These are phyloP conservation scores for Chymomyza fuscimana DNA, from an alignment of 2,888 invertebrate species.

Conservation along the genomic window DNA sequence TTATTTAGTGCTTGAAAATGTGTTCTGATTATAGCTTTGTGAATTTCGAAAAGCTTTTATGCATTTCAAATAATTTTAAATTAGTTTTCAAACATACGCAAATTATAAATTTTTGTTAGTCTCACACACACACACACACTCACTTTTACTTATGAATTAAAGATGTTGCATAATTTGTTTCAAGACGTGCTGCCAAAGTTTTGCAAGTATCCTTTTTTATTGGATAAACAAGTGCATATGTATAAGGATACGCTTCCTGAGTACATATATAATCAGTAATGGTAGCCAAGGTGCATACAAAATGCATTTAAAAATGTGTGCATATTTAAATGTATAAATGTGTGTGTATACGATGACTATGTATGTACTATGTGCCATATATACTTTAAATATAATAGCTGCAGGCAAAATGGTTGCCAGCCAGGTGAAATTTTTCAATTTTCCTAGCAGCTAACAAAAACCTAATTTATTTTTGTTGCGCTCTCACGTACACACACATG, in stretches of 20 bases:
- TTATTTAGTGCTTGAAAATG: neutral
- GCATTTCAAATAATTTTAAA: neutral
- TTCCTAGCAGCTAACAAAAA: slow-evolving; percentile 60
- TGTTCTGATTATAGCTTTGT: neutral
- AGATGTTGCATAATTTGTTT: neutral
- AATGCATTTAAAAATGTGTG: neutral
- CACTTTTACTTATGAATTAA: neutral
- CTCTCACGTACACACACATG: slow-evolving; percentile 6
- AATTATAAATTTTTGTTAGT: neutral
- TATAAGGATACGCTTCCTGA: neutral
- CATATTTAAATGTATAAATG: neutral
- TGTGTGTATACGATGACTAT: slow-evolving; percentile 15
- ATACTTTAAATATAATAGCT: slow-evolving; percentile 20
- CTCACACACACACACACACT: neutral
- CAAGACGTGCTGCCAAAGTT: slow-evolving; percentile 9
- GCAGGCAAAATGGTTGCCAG: slow-evolving; percentile 51
- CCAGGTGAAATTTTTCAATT: slow-evolving; percentile 63
- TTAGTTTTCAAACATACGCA: neutral
- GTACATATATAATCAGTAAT: neutral
- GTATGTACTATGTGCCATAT: neutral
- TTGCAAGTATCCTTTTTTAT: neutral
- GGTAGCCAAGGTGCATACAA: neutral
- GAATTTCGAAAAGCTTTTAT: neutral
- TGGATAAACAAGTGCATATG: slow-evolving; percentile 25
- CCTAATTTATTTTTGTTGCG: slow-evolving; percentile 59